Evolutionary conservation across 2,113 vertebrate genomes (phyloP).

Genomic region (Gobiocypris rarus): DNA sequence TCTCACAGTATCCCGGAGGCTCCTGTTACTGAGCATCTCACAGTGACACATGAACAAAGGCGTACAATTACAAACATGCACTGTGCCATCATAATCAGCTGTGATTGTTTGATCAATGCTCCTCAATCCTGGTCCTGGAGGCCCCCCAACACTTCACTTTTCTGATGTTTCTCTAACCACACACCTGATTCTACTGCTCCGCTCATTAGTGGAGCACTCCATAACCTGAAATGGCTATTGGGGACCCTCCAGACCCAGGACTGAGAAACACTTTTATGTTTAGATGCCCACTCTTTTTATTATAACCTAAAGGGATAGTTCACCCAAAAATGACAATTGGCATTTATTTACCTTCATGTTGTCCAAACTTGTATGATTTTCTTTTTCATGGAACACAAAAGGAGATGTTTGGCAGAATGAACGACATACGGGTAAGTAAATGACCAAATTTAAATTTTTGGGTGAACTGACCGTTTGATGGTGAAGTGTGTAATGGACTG

Average conservation of each 20-base stretch:
- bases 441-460: constrained; percentile 8
- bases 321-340: background rate
- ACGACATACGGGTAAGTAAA: constrained; percentile 15
- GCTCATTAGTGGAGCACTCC: background rate
- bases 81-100: constrained; percentile 6
- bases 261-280: background rate
- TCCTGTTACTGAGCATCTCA: constrained; percentile 62
- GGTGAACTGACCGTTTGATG: constrained; percentile 5
- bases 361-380: constrained; percentile 17
- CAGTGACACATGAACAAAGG: constrained; percentile 9
- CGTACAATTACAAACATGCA: background rate
- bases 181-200: background rate
- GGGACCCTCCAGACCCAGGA: background rate
- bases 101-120: constrained; percentile 19
- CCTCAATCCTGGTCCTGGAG: background rate
- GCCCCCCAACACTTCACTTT: background rate
- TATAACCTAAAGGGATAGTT: constrained; percentile 14
- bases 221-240: background rate
- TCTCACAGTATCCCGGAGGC: constrained; percentile 58
- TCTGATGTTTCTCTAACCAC: background rate
- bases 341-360: constrained; percentile 14
- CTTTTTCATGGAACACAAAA: constrained; percentile 28
- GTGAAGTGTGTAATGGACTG: constrained; percentile 16
- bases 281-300: background rate
- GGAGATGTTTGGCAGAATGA: constrained; percentile 21